Base-by-base conservation (phyloP, 1,140 invertebrate species). In the Bombus turneri region DNA sequence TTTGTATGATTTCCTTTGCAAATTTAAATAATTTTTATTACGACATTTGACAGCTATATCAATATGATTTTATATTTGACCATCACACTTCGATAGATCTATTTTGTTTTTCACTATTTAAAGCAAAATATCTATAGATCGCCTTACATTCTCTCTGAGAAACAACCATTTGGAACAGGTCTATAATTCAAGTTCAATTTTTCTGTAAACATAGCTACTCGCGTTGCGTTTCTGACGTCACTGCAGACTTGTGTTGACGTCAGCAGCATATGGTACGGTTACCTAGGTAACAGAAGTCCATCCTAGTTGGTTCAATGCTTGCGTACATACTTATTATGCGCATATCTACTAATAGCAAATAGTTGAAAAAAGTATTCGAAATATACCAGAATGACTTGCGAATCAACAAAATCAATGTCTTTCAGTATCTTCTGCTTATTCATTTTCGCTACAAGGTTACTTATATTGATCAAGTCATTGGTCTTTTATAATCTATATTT, bases 191-290 rank as follows among this genome's bases (percentile, higher is more conserved):
- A 91, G 91, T 87, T 91, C 81, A 88, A 91, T 91, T 90, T 91
- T 91, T 91, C 86, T 85, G 89, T 92, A 92, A 91, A 92, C 90
- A 91, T 79, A 78, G 66, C 76, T 78, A 66, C 86, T 88, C 72
- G 62, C 82, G 85, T 92, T 92, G 88, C 91, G 86, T 89, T 85
- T 75, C 76, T 93, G 91, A 93, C 92, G 92, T 93, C 92, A 93
- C 83, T 92, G 86, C 78, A 79, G 86, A 80, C 89, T 82, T 68
- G 81, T 71, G 82, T 85, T 92, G 91, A 93, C 92, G 91, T 93
- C 91, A 93, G 85, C 74, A 76, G 82, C 89, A 89, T 86, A 88
- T 89, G 86, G 87, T 87, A 87, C 57, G 66, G 87, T 92, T 87
- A 79, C 88, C 87, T 83, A 68, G 91, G 87, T 68, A 87, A 92